Evolutionary conservation across 2,888 invertebrate genomes (phyloP), one percentile per base, ranked within the genome.

Genomic region (Ophonus ardosiacus): DNA sequence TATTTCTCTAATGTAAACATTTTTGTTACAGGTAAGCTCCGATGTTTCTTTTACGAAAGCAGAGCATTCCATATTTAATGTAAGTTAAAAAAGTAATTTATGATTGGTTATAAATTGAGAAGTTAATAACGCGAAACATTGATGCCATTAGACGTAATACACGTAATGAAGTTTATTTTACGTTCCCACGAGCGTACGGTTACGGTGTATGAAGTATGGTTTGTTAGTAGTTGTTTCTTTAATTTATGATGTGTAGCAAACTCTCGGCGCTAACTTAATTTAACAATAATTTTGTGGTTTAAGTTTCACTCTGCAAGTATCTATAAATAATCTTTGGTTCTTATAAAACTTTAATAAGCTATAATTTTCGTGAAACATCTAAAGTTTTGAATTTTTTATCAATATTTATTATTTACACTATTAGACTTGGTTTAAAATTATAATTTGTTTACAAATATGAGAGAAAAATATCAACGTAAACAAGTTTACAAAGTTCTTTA

Each of bases 201-300:
- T 56, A 8, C 15, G 18, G 8, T 17, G 17, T 0, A 61, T 61
- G 17, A 61, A 5, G 18, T 18, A 18, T 8, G 18, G 59, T 61
- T 61, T 18, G 59, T 61, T 61, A 61, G 17, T 61, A 15, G 59
- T 17, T 59, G 59, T 61, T 61, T 61, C 59, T 61, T 17, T 61
- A 61, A 61, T 61, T 61, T 61, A 17, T 61, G 17, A 61, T 18
- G 18, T 17, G 17, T 51, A 15, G 59, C 59, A 61, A 61, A 61
- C 59, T 17, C 17, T 15, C 43, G 43, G 3, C 43, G 43, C 59
- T 18, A 61, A 61, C 59, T 61, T 18, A 15, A 61, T 17, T 61
- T 15, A 61, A 61, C 59, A 61, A 61, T 61, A 61, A 61, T 61
- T 61, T 17, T 51, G 43, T 13, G 43, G 43, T 51, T 13, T 8